These are phyloP conservation scores for Caretta caretta DNA, from an alignment of 2,113 vertebrate species.

Conservation along the genomic window DNA sequence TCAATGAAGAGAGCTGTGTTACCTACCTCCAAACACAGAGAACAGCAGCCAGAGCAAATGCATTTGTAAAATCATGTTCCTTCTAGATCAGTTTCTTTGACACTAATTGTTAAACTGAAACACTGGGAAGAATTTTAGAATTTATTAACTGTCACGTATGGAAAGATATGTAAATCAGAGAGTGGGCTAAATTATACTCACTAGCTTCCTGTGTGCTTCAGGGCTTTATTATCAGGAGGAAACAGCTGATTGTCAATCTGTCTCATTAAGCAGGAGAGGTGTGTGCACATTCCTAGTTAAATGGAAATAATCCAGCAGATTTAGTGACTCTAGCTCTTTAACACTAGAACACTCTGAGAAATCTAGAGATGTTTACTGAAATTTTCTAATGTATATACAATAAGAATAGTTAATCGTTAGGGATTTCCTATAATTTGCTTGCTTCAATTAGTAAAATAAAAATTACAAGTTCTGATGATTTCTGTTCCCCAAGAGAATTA, in stretches of 20 bases:
- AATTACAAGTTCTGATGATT: not conserved
- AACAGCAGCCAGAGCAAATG: not conserved
- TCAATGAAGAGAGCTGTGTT: not conserved
- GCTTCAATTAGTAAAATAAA: not conserved
- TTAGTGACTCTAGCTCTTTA: not conserved
- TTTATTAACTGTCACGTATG: not conserved
- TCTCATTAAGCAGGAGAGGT: not conserved
- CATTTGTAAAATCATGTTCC: not conserved
- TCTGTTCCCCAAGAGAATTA: not conserved
- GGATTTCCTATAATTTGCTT: not conserved
- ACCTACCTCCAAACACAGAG: not conserved
- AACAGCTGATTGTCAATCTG: not conserved
- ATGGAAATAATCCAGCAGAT: not conserved
- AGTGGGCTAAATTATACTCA: not conserved
- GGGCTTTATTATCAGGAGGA: not conserved
- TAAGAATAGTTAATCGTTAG: not conserved
- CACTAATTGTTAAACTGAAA: not conserved
- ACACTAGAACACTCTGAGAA: not conserved
- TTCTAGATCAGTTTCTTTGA: not conserved
- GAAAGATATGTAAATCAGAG: not conserved
- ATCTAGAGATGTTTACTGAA: not conserved
- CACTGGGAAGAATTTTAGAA: not conserved
- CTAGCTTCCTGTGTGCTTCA: not conserved
- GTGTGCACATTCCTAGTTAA: not conserved
- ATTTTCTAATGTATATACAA: not conserved